A percentile compares a stretch with the other conserved stretches of the same genome.
phyloP scores from a whole-genome alignment of 37 sponge, comb jelly and placozoan genomes.

The Beroe forskalii region DNA sequence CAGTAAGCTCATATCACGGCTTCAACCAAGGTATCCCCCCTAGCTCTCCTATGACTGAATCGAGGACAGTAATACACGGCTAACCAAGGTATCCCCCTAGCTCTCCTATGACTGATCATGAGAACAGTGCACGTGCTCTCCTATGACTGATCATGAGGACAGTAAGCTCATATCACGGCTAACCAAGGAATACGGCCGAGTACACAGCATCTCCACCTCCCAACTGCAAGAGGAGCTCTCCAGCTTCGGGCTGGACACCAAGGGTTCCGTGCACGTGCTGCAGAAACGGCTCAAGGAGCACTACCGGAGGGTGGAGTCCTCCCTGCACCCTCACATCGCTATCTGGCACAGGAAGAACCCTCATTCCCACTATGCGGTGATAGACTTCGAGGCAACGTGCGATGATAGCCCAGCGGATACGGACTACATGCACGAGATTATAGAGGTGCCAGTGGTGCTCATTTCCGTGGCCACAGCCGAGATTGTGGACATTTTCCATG shows the following conservation, averaged over 20 bases:
- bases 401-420: slow-evolving; percentile 63
- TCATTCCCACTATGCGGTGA: slow-evolving; percentile 69
- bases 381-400: slow-evolving; percentile 84
- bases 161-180: slow-evolving; percentile 38
- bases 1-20: slow-evolving; percentile 24
- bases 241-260: slow-evolving; percentile 48
- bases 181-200: slow-evolving; percentile 44
- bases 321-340: slow-evolving; percentile 2
- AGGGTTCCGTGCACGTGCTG: neutral
- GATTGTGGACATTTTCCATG: slow-evolving; percentile 71
- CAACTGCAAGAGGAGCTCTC: slow-evolving; percentile 32
- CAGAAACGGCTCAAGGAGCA: slow-evolving; percentile 53
- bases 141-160: slow-evolving; percentile 32
- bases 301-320: slow-evolving; percentile 21
- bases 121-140: too few relatives aligned
- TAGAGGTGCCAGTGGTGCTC: slow-evolving; percentile 51
- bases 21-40: neutral
- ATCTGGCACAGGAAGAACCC: slow-evolving; percentile 63
- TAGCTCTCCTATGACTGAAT: too few relatives aligned
- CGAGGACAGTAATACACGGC: too few relatives aligned
- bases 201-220: slow-evolving; percentile 45
- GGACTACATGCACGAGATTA: slow-evolving; percentile 63
- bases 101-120: too few relatives aligned
- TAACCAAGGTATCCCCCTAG: too few relatives aligned
- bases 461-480: slow-evolving; percentile 8